These are phyloP conservation scores for Drosophila athabasca DNA, from an alignment of 1,140 invertebrate species.

Conservation along the genomic window DNA sequence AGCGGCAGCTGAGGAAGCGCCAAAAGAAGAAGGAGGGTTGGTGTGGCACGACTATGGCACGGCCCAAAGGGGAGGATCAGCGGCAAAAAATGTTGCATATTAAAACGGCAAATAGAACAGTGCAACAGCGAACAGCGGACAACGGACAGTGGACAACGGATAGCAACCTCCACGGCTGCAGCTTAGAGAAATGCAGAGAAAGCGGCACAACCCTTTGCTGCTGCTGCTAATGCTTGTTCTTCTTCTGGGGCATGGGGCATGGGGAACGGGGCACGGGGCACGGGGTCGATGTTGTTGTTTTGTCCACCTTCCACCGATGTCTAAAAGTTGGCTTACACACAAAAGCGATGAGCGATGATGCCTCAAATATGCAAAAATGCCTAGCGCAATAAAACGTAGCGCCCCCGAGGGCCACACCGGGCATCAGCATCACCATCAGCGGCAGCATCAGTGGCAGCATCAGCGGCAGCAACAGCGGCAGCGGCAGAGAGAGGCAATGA, in stretches of 20 bases:
- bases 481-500: constrained; percentile 53
- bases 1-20: neutral
- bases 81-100: constrained; percentile 74
- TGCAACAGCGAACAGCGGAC: constrained; percentile 48
- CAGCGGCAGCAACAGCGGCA: neutral
- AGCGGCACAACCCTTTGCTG: constrained; percentile 38
- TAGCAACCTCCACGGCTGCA: constrained; percentile 43
- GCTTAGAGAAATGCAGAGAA: constrained; percentile 66
- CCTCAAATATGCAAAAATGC: constrained; percentile 82
- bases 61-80: constrained; percentile 33
- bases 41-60: neutral
- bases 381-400: constrained; percentile 77
- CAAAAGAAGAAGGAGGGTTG: no score
- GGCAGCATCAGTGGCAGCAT: neutral
- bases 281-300: constrained; percentile 8
- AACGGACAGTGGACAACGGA: constrained; percentile 16
- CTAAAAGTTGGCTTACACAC: constrained; percentile 80
- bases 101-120: constrained; percentile 79
- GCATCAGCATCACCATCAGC: neutral
- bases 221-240: constrained; percentile 17
- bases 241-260: neutral
- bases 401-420: constrained; percentile 25
- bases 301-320: constrained; percentile 43
- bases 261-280: no score
- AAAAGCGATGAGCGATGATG: constrained; percentile 82